These are phyloP conservation scores for Sylvilagus bachmani DNA, from an alignment of 2,113 vertebrate species.

Conservation along the genomic window DNA sequence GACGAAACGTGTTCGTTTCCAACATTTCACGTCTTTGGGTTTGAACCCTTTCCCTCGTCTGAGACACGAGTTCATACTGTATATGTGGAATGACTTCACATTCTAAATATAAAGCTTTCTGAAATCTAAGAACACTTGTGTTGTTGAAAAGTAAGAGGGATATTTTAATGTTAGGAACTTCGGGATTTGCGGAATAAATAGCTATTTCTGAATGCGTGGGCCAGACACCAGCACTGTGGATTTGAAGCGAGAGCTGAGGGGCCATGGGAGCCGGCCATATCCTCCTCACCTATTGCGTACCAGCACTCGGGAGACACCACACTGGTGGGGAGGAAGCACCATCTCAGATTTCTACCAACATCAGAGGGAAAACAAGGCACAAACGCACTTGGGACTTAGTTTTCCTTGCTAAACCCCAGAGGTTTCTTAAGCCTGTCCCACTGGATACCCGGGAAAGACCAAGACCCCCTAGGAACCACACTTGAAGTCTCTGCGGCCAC, in stretches of 20 bases:
- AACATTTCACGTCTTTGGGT: slow-evolving; percentile 17
- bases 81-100: neutral
- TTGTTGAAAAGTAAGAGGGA: slow-evolving; percentile 17
- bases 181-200: slow-evolving; percentile 31
- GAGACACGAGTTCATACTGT: slow-evolving; percentile 40
- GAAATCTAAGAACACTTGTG: slow-evolving; percentile 29
- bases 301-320: neutral
- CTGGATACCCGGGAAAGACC: neutral
- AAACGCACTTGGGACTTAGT: slow-evolving; percentile 22
- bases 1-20: slow-evolving; percentile 37
- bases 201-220: slow-evolving; percentile 34
- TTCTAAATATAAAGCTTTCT: slow-evolving; percentile 57
- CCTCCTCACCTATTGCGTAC: neutral
- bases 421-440: slow-evolving; percentile 35
- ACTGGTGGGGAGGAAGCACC: slow-evolving; percentile 17
- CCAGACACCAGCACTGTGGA: neutral
- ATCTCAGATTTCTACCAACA: slow-evolving; percentile 56
- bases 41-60: slow-evolving; percentile 57
- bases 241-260: neutral
- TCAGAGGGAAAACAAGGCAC: slow-evolving; percentile 53
- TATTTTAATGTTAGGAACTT: slow-evolving; percentile 47
- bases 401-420: slow-evolving; percentile 24
- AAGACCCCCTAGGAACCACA: neutral
- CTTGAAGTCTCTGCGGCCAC: neutral
- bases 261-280: neutral